Conservation (phyloP, 2,113 vertebrate genomes). For the Rhinoptilus africanus region DNA sequence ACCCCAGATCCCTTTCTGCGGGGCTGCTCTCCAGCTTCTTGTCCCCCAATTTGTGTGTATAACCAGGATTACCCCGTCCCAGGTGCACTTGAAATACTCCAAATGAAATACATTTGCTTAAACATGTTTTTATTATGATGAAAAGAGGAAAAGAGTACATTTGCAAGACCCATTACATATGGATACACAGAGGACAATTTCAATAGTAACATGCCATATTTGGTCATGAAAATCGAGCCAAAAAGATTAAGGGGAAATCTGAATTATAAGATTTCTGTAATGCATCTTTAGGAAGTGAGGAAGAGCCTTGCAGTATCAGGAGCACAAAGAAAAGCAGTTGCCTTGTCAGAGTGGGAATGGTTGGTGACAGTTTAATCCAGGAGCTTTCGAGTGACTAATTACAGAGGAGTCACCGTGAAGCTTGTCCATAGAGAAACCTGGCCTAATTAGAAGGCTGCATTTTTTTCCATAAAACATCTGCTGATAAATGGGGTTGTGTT, state of each 20-base stretch:
- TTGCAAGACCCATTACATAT: background rate
- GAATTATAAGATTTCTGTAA: background rate
- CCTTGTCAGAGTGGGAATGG: background rate
- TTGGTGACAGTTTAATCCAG: background rate
- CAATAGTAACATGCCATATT: background rate
- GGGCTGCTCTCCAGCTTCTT: background rate
- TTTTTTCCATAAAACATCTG: background rate
- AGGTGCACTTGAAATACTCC: background rate
- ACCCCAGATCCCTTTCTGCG: rapidly evolving
- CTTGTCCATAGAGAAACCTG: background rate
- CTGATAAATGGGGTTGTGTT: background rate
- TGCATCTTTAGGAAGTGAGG: background rate
- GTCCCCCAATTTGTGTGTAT: rapidly evolving
- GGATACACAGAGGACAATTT: background rate
- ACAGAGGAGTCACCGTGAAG: background rate
- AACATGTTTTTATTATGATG: slow-evolving; percentile 29
- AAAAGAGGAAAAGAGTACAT: background rate
- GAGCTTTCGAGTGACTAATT: background rate
- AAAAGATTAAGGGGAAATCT: background rate
- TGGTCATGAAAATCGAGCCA: background rate
- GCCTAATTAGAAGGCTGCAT: background rate
- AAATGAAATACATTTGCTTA: background rate
- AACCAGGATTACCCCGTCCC: background rate
- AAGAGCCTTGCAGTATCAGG: background rate
- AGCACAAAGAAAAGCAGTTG: background rate